These are phyloP conservation scores for Macaria liturata DNA, from an alignment of 2,888 invertebrate species.

Conservation along the genomic window DNA sequence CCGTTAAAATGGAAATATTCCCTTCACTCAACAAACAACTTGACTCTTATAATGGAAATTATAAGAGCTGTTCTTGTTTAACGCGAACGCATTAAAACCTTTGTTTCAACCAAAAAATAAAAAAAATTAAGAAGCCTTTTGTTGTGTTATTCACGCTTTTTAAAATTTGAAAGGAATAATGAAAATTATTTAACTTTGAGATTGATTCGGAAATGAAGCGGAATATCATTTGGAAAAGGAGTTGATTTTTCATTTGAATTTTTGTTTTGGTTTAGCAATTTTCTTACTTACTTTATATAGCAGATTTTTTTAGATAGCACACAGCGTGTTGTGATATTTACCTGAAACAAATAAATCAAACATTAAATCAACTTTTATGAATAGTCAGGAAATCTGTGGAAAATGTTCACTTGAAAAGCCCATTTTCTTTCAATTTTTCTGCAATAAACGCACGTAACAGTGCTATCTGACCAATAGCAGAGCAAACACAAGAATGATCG, in stretches of 20 bases:
- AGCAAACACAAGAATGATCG: slow-evolving; percentile 40
- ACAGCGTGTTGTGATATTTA: slow-evolving; percentile 6
- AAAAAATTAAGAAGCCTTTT: slow-evolving; percentile 48
- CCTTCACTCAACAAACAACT: slow-evolving; percentile 25
- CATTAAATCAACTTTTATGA: too few relatives aligned
- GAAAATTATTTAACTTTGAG: slow-evolving; percentile 38
- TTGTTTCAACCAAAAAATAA: slow-evolving; percentile 36
- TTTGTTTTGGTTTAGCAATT: too few relatives aligned
- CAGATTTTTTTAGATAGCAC: too few relatives aligned
- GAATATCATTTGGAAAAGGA: too few relatives aligned
- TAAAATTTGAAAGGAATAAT: slow-evolving; percentile 43
- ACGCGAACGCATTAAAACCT: slow-evolving; percentile 30
- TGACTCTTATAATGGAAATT: slow-evolving; percentile 33
- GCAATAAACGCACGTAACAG: background rate
- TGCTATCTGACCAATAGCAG: slow-evolving; percentile 7
- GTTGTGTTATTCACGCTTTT: slow-evolving; percentile 44
- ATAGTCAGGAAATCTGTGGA: too few relatives aligned
- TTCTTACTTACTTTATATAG: too few relatives aligned
- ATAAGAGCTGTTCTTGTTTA: slow-evolving; percentile 34
- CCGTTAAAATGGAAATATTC: slow-evolving; percentile 56
- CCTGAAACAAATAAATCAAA: slow-evolving; percentile 28
- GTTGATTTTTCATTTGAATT: too few relatives aligned
- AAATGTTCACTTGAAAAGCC: too few relatives aligned
- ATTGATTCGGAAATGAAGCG: slow-evolving; percentile 13
- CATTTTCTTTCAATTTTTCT: too few relatives aligned